These are phyloP conservation scores for Spheniscus mendiculus DNA, from an alignment of 2,113 vertebrate species.

Conservation along the genomic window DNA sequence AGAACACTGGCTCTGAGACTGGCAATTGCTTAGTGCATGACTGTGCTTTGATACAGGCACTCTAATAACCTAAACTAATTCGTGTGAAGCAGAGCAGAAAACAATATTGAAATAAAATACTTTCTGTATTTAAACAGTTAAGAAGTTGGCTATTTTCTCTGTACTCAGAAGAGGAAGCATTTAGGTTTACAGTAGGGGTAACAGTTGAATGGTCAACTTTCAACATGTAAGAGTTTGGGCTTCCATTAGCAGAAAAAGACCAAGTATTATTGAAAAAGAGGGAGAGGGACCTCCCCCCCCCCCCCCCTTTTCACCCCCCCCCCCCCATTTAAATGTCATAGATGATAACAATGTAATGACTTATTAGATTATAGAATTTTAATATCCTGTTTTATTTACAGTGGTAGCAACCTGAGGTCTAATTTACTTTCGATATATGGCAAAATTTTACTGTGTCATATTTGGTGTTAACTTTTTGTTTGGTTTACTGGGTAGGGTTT, in stretches of 20 bases:
- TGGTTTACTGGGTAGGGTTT: not conserved
- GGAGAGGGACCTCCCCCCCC: no score
- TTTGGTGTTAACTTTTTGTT: no score
- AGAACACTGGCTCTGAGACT: not conserved
- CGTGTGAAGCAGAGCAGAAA: not conserved
- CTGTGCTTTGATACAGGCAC: not conserved
- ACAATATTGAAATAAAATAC: not conserved
- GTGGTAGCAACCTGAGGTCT: not conserved
- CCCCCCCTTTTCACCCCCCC: no score
- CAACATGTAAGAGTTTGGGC: not conserved
- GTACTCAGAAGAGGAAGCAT: not conserved
- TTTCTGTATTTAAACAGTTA: not conserved
- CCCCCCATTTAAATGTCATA: not conserved
- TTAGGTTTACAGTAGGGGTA: not conserved
- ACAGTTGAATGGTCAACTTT: not conserved
- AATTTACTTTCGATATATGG: not conserved
- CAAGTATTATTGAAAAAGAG: not conserved
- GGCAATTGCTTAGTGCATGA: not conserved
- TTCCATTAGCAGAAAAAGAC: not conserved
- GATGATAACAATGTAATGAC: not conserved
- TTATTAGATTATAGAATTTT: not conserved
- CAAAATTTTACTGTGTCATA: not conserved
- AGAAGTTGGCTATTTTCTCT: not conserved
- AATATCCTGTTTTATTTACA: not conserved
- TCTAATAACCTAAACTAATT: not conserved